phyloP scores from a whole-genome alignment of 2,113 vertebrate genomes.

The Tachysurus vachellii region DNA sequence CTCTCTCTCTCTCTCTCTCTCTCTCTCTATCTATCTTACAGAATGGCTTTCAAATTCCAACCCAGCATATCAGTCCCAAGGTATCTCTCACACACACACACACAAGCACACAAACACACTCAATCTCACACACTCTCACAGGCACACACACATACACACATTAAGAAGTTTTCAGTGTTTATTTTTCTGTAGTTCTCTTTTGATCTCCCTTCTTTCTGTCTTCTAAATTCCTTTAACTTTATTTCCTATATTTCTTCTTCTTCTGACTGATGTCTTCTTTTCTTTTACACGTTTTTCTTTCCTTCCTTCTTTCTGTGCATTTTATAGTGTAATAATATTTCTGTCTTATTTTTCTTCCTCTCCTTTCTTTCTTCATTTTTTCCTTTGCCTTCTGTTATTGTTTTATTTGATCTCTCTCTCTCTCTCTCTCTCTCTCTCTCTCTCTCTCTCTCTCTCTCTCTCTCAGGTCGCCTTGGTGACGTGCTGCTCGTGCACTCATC shows the following conservation, averaged over 20 bases:
- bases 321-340: neutral
- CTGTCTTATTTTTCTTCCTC: neutral
- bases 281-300: neutral
- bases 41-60: constrained; percentile 60
- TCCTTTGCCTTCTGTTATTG: neutral
- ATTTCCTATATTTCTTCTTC: neutral
- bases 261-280: neutral
- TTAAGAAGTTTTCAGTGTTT: neutral
- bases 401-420: neutral
- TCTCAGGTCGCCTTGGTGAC: constrained; percentile 54
- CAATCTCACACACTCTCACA: constrained; percentile 11
- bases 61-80: constrained; percentile 47
- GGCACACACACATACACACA: constrained; percentile 4
- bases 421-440: constrained; percentile 41
- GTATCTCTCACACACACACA: constrained; percentile 50
- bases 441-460: neutral
- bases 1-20: neutral
- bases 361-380: neutral
- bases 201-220: neutral
- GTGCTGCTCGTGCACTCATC: constrained; percentile 81
- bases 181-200: neutral
- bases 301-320: neutral
- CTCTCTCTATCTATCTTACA: constrained; percentile 42
- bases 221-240: neutral
- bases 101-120: constrained; percentile 16